A percentile compares a stretch with the other conserved stretches of the same genome.
Conservation (phyloP, 2,888 invertebrate species). For the Temnothorax rugatulus region DNA sequence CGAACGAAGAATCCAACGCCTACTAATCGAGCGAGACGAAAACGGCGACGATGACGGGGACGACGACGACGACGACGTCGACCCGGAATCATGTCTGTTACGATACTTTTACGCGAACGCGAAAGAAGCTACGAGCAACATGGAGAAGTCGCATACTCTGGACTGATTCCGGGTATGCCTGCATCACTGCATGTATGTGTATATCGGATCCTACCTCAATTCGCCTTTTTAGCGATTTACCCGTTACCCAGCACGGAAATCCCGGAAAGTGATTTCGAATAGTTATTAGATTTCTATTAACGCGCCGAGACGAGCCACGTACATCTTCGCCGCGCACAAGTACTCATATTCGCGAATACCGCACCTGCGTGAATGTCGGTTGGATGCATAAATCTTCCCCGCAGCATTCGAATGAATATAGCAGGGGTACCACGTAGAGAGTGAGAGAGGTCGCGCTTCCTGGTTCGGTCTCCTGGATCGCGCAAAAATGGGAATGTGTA, state of each 20-base stretch:
- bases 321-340: constrained; percentile 17
- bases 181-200: background rate
- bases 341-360: constrained; percentile 39
- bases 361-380: constrained; percentile 48
- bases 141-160: background rate
- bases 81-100: constrained; percentile 17
- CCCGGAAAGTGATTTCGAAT: constrained; percentile 52
- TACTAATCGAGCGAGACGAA: constrained; percentile 35
- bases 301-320: background rate
- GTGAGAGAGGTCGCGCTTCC: constrained; percentile 67
- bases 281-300: constrained; percentile 63
- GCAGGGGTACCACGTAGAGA: constrained; percentile 40
- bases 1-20: constrained; percentile 34
- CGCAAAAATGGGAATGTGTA: constrained; percentile 68
- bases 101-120: constrained; percentile 13
- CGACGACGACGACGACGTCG: background rate
- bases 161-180: background rate
- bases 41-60: constrained; percentile 9
- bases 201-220: constrained; percentile 45
- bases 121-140: background rate
- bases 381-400: constrained; percentile 75
- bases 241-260: constrained; percentile 54
- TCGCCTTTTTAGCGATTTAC: constrained; percentile 37
- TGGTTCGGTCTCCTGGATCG: constrained; percentile 60
- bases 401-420: constrained; percentile 70